Conservation (phyloP, 2,113 vertebrate genomes). For the Tragelaphus imberbis region DNA sequence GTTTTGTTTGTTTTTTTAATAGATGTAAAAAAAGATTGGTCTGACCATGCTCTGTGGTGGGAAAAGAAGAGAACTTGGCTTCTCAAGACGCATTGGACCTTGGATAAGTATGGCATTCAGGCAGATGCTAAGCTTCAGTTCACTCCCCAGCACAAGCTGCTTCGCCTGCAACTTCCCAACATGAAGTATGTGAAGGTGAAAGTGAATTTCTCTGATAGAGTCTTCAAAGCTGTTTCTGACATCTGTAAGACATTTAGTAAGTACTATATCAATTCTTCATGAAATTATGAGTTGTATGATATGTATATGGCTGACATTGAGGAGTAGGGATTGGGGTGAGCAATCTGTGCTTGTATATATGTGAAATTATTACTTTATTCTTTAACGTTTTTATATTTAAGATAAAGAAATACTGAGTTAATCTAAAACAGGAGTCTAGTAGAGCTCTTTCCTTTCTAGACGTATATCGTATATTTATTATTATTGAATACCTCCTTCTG, state of each 20-base stretch:
- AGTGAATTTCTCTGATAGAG: constrained; percentile 98
- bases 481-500: constrained; percentile 2
- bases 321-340: not conserved
- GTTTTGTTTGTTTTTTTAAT: constrained; percentile 37
- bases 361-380: constrained; percentile 4
- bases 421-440: not conserved
- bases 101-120: constrained; percentile 99
- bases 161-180: constrained; percentile 97
- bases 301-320: not conserved
- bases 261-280: constrained; percentile 70
- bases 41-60: constrained; percentile 98
- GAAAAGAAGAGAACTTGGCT: constrained; percentile 99
- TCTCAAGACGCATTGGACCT: constrained; percentile 97
- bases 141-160: constrained; percentile 97
- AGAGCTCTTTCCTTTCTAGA: not conserved
- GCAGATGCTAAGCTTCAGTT: constrained; percentile 96
- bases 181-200: constrained; percentile 99
- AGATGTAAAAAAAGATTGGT: constrained; percentile 99
- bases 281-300: not conserved
- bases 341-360: not conserved
- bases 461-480: not conserved
- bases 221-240: constrained; percentile 99
- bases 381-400: constrained; percentile 13
- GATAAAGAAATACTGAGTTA: not conserved
- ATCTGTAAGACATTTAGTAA: constrained; percentile 99